phyloP scores from a whole-genome alignment of 2,113 vertebrate species.

The Microcebus griseorufus region DNA sequence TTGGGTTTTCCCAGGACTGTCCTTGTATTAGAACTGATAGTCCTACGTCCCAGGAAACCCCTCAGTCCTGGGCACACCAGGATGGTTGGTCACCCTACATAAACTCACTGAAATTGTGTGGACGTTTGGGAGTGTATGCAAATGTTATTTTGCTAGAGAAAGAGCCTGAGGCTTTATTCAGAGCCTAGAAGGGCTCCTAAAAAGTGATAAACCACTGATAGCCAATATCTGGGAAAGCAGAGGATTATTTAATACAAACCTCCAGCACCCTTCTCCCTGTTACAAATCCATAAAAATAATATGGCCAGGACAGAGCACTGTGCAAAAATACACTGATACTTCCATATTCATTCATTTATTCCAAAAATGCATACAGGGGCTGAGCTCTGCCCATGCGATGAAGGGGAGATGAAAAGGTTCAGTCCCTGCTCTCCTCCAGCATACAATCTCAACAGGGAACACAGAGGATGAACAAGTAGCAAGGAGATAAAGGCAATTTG shows the following conservation, averaged over 20 bases:
- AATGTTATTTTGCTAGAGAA: background rate
- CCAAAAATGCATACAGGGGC: background rate
- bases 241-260: background rate
- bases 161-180: background rate
- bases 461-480: background rate
- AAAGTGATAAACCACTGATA: background rate
- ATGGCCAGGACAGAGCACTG: background rate
- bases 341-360: background rate
- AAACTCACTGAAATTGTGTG: background rate
- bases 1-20: background rate
- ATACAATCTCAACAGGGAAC: background rate
- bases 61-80: background rate
- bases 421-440: background rate
- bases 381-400: background rate
- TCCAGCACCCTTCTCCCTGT: background rate
- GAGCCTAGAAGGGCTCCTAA: background rate
- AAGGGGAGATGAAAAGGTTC: too few species aligned
- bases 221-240: background rate
- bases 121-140: background rate
- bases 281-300: background rate
- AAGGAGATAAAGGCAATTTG: background rate
- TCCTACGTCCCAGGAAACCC: background rate
- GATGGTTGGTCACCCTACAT: background rate
- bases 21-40: background rate
- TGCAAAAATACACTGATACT: background rate